Percentiles rank a stretch among this genome's conserved stretches.
phyloP scores from a whole-genome alignment of 2,888 invertebrate species.

The Alloscopus bannaensis region DNA sequence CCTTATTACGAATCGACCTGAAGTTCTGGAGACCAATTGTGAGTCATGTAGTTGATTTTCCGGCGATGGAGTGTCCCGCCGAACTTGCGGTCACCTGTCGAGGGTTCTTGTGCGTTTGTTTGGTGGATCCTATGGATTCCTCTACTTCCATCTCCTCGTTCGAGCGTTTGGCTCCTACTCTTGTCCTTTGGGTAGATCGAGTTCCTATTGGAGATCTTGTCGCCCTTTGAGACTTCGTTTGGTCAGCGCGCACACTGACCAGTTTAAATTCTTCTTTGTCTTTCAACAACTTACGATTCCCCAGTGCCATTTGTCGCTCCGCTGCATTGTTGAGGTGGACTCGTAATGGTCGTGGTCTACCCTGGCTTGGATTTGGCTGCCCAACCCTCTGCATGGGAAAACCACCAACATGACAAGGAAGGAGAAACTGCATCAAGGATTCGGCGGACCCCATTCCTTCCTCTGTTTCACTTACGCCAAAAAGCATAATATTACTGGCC shows the following conservation, averaged over 20 bases:
- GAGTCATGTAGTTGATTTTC: not conserved
- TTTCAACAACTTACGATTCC: not conserved
- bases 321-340: constrained; percentile 1
- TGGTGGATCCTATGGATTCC: not conserved
- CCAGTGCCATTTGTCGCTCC: not conserved
- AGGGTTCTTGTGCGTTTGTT: not conserved
- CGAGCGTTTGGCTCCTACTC: not conserved
- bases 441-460: too few relatives aligned
- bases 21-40: constrained; percentile 11
- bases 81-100: not conserved
- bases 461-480: not conserved
- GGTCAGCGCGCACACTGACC: not conserved
- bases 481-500: not conserved
- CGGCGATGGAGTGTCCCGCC: not conserved
- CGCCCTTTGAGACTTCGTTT: not conserved
- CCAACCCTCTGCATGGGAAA: not conserved
- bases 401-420: not conserved
- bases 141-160: not conserved
- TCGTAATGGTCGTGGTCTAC: not conserved
- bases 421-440: too few relatives aligned
- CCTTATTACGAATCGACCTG: not conserved
- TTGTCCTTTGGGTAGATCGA: not conserved
- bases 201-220: not conserved
- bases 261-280: not conserved
- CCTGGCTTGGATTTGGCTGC: not conserved